Conservation (phyloP, 2,888 invertebrate genomes). For the Strigamia crassipes region DNA sequence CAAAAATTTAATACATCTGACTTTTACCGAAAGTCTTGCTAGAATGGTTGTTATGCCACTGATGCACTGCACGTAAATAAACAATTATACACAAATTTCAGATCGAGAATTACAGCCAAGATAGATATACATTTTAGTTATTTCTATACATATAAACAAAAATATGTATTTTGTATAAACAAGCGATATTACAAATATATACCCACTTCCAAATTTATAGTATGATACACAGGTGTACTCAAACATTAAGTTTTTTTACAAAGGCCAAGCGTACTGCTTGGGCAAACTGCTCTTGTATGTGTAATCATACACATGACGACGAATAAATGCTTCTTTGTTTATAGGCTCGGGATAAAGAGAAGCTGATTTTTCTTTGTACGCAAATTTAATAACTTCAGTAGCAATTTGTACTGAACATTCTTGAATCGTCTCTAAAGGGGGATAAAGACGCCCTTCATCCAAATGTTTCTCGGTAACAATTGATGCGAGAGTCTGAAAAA, state of each 20-base stretch:
- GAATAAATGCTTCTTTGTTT: conserved; percentile 63
- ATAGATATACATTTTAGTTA: too few relatives aligned
- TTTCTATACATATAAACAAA: too few relatives aligned
- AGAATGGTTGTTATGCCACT: too few relatives aligned
- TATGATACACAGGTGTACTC: too few relatives aligned
- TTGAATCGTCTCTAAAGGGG: conserved; percentile 66
- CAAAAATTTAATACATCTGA: too few relatives aligned
- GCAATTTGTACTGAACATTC: conserved; percentile 88
- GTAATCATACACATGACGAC: conserved; percentile 59
- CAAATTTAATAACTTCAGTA: conserved; percentile 75
- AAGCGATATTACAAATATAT: too few relatives aligned
- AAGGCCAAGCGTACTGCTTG: conserved; percentile 54
- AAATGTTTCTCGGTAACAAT: conserved; percentile 81
- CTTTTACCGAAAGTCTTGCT: too few relatives aligned
- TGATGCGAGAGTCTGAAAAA: conserved; percentile 74
- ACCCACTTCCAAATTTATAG: conserved; percentile 4
- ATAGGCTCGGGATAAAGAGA: conserved; percentile 64
- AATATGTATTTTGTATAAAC: too few relatives aligned
- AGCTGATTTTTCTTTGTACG: conserved; percentile 72
- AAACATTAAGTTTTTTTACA: conserved; percentile 3
- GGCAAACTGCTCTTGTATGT: conserved; percentile 57
- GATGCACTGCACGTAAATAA: too few relatives aligned
- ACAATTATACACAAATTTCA: too few relatives aligned
- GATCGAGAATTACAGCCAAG: too few relatives aligned
- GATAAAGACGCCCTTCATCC: conserved; percentile 73